Conservation (phyloP, 2,888 invertebrate species). For the Heliothis peltigera region DNA sequence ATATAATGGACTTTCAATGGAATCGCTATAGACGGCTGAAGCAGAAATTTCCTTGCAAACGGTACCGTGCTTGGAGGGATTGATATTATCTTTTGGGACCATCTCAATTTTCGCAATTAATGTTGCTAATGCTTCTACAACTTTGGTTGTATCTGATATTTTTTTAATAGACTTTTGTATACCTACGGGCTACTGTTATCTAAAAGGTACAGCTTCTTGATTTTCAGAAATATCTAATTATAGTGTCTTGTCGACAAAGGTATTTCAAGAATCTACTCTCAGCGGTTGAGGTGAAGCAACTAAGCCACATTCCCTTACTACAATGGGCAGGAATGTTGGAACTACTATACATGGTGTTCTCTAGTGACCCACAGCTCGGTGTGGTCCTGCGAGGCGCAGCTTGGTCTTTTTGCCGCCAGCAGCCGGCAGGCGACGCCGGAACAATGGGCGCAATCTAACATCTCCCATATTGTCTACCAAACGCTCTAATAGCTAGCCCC, state of each 20-base stretch:
- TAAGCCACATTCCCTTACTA: constrained; percentile 30
- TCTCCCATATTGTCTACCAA: constrained; percentile 83
- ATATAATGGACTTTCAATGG: constrained; percentile 48
- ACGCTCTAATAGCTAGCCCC: constrained; percentile 76
- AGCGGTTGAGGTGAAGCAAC: constrained; percentile 3
- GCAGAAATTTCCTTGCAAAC: constrained; percentile 35
- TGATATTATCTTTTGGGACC: constrained; percentile 9
- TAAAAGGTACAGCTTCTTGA: background rate
- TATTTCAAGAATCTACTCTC: background rate
- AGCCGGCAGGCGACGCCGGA: constrained; percentile 68
- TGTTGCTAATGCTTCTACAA: background rate
- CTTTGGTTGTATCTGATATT: background rate
- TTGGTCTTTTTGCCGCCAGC: constrained; percentile 64
- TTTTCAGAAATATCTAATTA: background rate
- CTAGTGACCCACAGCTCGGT: constrained; percentile 56
- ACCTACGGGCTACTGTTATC: too few relatives aligned
- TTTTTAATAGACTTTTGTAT: too few relatives aligned
- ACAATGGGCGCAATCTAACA: constrained; percentile 81
- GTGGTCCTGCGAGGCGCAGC: constrained; percentile 58
- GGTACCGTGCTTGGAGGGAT: constrained; percentile 8
- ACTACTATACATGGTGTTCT: constrained; percentile 54
- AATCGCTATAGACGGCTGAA: constrained; percentile 12
- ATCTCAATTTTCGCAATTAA: constrained; percentile 9
- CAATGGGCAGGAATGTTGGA: constrained; percentile 46
- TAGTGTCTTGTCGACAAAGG: background rate